phyloP scores from a whole-genome alignment of 2,113 vertebrate species.

The Murina feae region DNA sequence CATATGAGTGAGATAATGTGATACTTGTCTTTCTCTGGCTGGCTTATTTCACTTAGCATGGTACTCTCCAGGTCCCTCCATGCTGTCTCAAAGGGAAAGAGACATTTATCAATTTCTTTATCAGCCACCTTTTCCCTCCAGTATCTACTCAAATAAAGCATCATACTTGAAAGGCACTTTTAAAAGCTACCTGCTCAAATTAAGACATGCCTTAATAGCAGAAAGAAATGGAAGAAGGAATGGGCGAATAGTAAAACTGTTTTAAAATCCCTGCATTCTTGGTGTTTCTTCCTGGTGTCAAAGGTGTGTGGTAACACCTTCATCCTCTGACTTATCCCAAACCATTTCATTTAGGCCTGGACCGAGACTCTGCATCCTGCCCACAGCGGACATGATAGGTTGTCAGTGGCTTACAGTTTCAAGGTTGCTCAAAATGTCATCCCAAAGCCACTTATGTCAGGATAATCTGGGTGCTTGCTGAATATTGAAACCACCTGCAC shows the following conservation, averaged over 20 bases:
- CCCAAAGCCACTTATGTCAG: background rate
- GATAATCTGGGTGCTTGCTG: background rate
- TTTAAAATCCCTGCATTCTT: background rate
- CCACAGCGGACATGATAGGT: background rate
- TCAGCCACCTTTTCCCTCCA: background rate
- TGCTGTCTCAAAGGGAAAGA: no score
- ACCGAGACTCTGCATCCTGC: background rate
- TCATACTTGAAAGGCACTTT: background rate
- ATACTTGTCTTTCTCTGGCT: no score
- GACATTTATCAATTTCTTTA: background rate
- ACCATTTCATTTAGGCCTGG: background rate
- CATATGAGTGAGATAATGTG: no score
- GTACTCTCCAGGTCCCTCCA: no score
- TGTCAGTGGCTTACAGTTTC: background rate
- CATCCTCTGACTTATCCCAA: background rate
- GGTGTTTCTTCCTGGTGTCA: conserved; percentile 48
- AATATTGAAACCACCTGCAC: background rate
- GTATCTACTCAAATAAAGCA: background rate
- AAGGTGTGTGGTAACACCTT: conserved; percentile 23
- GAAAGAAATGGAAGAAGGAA: background rate
- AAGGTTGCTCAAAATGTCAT: background rate
- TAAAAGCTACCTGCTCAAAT: background rate
- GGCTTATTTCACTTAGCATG: no score
- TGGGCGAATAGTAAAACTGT: background rate
- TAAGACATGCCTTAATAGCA: background rate